phyloP scores from a whole-genome alignment of 2,797 vertebrate species.

The Caiman crocodilus region DNA sequence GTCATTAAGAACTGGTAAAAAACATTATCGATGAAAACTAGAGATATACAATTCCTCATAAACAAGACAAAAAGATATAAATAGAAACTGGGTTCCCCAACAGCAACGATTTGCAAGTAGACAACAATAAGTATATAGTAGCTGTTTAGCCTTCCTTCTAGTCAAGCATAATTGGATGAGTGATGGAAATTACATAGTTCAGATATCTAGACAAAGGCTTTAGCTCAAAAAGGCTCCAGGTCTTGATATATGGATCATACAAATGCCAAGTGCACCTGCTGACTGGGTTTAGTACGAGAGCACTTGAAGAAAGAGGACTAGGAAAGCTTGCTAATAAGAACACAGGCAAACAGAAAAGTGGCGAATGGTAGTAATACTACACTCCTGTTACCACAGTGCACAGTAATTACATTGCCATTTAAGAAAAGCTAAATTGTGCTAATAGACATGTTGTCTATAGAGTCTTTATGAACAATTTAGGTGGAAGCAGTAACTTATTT shows the following conservation, averaged over 20 bases:
- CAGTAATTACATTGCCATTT: conserved; percentile 46
- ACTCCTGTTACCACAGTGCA: conserved; percentile 38
- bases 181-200: neutral
- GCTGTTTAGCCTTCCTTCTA: neutral
- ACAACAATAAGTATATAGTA: neutral
- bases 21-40: conserved; percentile 47
- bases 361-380: conserved; percentile 32
- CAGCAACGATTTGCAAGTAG: neutral
- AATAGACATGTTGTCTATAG: neutral
- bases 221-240: neutral
- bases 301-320: neutral
- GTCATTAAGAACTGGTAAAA: conserved; percentile 44
- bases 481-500: neutral
- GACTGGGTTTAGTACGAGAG: conserved; percentile 46
- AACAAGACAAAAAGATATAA: neutral
- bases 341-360: conserved; percentile 26
- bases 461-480: neutral
- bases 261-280: conserved; percentile 59
- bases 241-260: conserved; percentile 54
- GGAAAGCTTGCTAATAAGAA: conserved; percentile 21
- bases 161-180: neutral
- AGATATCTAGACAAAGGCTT: neutral
- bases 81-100: neutral
- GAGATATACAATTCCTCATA: neutral
- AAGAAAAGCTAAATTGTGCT: conserved; percentile 8